These are phyloP conservation scores for Ichneumoninae sp. DNA, from an alignment of 2,888 invertebrate species.

Conservation along the genomic window DNA sequence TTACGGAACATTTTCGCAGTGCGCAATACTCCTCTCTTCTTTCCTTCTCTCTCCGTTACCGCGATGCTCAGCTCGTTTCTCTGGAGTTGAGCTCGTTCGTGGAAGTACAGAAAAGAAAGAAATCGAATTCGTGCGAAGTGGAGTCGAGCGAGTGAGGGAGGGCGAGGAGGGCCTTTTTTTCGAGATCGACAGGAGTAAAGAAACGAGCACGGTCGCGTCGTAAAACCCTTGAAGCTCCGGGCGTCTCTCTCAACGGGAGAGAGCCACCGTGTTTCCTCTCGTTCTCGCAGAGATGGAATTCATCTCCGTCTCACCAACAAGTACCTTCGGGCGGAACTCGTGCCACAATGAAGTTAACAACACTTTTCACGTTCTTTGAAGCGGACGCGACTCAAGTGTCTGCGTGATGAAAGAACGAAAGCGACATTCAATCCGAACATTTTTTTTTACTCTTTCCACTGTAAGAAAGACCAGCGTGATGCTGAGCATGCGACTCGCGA, in stretches of 20 bases:
- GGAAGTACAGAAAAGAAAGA: slow-evolving; percentile 55
- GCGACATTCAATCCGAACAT: slow-evolving; percentile 48
- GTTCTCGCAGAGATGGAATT: slow-evolving; percentile 22
- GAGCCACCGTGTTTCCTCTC: slow-evolving; percentile 51
- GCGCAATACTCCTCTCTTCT: slow-evolving; percentile 46
- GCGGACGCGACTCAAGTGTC: slow-evolving; percentile 64
- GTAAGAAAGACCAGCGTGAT: slow-evolving; percentile 12
- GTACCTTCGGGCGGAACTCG: slow-evolving; percentile 52
- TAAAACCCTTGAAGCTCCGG: slow-evolving; percentile 65
- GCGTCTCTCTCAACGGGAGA: slow-evolving; percentile 29
- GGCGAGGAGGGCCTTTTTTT: slow-evolving; percentile 55
- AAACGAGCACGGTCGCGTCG: slow-evolving; percentile 64
- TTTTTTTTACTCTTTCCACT: slow-evolving; percentile 20
- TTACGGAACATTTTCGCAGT: slow-evolving; percentile 58
- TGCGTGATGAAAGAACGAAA: slow-evolving; percentile 50
- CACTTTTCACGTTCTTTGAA: slow-evolving; percentile 72
- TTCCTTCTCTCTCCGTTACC: slow-evolving; percentile 49
- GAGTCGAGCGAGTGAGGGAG: slow-evolving; percentile 55
- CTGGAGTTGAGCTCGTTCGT: slow-evolving; percentile 50
- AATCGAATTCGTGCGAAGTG: slow-evolving; percentile 67
- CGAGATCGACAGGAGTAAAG: slow-evolving; percentile 62
- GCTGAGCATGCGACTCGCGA: slow-evolving; percentile 35
- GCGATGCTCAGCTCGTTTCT: slow-evolving; percentile 57
- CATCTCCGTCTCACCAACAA: slow-evolving; percentile 42
- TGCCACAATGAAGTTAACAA: slow-evolving; percentile 73